Percentiles rank a stretch among this genome's conserved stretches.
These are phyloP conservation scores for Enhydra lutris DNA, from an alignment of 2,113 vertebrate genomes.

Conservation along the genomic window DNA sequence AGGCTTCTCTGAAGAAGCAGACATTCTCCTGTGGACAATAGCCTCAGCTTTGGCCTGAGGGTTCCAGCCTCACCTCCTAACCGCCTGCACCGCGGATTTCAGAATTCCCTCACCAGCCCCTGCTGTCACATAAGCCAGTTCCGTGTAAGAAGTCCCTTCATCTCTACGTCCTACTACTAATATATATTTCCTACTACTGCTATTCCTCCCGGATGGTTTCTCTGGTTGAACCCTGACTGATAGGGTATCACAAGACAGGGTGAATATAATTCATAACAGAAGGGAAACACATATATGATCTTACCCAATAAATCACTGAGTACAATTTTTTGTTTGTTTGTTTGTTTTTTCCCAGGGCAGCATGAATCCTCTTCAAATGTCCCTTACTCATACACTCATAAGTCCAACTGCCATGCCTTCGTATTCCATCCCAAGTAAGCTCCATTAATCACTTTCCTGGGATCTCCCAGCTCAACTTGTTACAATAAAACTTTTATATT, in stretches of 20 bases:
- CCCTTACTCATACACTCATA: not conserved
- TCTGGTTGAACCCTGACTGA: not conserved
- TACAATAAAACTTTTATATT: not conserved
- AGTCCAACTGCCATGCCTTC: not conserved
- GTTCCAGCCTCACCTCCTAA: not conserved
- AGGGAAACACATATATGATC: not conserved
- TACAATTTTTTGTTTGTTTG: not conserved
- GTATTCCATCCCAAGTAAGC: not conserved
- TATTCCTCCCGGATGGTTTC: not conserved
- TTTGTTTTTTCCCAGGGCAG: not conserved
- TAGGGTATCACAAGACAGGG: not conserved
- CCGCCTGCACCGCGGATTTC: not conserved
- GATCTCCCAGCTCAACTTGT: not conserved
- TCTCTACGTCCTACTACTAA: not conserved
- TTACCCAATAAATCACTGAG: not conserved
- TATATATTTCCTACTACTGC: not conserved
- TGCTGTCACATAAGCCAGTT: not conserved
- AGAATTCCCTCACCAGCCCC: not conserved
- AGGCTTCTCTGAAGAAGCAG: not conserved
- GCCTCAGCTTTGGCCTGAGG: not conserved
- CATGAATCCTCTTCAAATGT: not conserved
- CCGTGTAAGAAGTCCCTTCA: not conserved
- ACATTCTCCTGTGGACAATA: not conserved
- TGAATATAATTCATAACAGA: not conserved
- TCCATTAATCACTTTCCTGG: not conserved